phyloP scores from a whole-genome alignment of 2,797 vertebrate genomes.

The Bradypodion ventrale region DNA sequence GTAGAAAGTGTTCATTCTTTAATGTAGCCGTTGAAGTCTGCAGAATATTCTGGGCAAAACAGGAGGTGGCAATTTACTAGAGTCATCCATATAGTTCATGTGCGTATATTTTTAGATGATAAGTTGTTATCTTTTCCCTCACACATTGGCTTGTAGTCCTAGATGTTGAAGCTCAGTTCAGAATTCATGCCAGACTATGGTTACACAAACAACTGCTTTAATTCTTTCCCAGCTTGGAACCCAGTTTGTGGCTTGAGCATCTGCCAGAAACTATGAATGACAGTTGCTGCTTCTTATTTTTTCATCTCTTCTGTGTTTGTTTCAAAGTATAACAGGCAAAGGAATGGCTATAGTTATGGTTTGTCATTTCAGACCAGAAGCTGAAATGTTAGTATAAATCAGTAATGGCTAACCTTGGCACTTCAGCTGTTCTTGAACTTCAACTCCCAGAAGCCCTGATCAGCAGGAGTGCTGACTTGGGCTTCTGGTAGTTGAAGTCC shows the following conservation, averaged over 20 bases:
- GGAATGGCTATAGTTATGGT: neutral
- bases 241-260: neutral
- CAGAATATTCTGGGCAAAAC: neutral
- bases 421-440: too few species aligned
- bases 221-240: neutral
- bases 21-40: neutral
- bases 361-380: neutral
- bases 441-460: too few species aligned
- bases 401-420: too few species aligned
- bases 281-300: neutral
- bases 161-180: neutral
- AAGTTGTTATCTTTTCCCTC: neutral
- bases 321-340: neutral
- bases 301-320: neutral
- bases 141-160: neutral
- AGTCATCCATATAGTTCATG: too few species aligned
- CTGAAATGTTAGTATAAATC: neutral
- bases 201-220: neutral
- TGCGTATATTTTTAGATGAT: neutral
- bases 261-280: neutral
- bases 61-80: neutral
- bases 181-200: too few species aligned
- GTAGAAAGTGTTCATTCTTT: neutral
- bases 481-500: too few species aligned
- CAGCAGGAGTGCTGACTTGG: too few species aligned